Conservation (phyloP, 2,888 invertebrate genomes). For the Acronicta psi region DNA sequence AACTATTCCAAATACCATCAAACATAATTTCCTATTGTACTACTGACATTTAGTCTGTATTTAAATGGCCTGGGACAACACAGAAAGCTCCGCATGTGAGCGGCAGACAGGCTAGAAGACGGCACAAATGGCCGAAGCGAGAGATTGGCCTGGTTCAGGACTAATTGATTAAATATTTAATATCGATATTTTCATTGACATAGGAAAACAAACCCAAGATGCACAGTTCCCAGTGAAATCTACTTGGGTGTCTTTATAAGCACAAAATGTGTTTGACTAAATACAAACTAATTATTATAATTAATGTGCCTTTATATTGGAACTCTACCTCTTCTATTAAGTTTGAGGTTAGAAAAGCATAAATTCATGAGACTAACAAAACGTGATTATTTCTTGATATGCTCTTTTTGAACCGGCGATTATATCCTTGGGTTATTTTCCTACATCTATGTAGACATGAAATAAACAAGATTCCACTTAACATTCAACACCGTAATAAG, state of each 20-base stretch:
- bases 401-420: neutral
- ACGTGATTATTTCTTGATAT: too few species aligned
- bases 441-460: conserved; percentile 4
- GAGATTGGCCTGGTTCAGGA: conserved; percentile 40
- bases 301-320: too few species aligned
- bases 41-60: conserved; percentile 19
- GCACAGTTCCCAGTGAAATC: too few species aligned
- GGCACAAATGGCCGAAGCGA: conserved; percentile 25
- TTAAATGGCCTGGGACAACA: conserved; percentile 28
- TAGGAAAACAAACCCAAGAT: neutral
- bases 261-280: too few species aligned
- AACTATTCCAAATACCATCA: conserved; percentile 10
- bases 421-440: neutral
- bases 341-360: too few species aligned
- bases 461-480: conserved; percentile 30
- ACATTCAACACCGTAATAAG: conserved; percentile 54
- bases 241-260: too few species aligned
- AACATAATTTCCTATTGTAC: conserved; percentile 8
- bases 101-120: conserved; percentile 24
- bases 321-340: too few species aligned
- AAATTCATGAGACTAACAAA: too few species aligned
- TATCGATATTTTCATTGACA: conserved; percentile 19
- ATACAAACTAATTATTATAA: too few species aligned
- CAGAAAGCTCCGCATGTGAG: conserved; percentile 23
- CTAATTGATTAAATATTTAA: conserved; percentile 26